These are phyloP conservation scores for Nycticorax nycticorax DNA, from an alignment of 2,113 vertebrate species.

Conservation along the genomic window DNA sequence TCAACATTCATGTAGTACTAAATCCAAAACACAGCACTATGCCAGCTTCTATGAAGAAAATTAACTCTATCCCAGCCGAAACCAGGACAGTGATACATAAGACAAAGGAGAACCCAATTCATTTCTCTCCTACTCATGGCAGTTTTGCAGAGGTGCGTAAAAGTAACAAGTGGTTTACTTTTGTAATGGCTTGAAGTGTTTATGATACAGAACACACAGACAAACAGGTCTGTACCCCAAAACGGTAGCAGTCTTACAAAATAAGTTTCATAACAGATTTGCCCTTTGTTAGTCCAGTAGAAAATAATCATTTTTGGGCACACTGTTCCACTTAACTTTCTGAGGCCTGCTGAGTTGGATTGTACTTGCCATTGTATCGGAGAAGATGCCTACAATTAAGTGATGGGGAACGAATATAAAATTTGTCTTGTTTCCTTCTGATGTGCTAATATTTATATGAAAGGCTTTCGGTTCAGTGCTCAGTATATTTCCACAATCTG, in stretches of 20 bases:
- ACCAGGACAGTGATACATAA: not conserved
- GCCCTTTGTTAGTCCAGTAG: not conserved
- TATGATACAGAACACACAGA: not conserved
- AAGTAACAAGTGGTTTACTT: not conserved
- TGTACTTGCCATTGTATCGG: not conserved
- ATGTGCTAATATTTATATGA: conserved; percentile 20
- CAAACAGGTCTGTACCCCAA: not conserved
- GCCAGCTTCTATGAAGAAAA: too few relatives aligned
- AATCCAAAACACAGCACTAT: too few relatives aligned
- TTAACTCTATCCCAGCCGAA: too few relatives aligned
- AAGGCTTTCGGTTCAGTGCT: conserved; percentile 14
- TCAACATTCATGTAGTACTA: too few relatives aligned
- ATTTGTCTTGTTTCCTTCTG: not conserved
- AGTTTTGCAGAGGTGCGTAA: not conserved
- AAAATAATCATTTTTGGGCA: not conserved
- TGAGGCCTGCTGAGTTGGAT: not conserved
- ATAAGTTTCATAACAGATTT: not conserved
- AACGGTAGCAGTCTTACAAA: not conserved
- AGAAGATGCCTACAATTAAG: not conserved
- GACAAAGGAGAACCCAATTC: not conserved
- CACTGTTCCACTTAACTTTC: not conserved
- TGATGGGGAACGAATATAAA: not conserved
- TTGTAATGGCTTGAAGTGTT: not conserved
- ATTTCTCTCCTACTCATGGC: not conserved
- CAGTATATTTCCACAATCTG: conserved; percentile 27